A percentile compares a stretch with the other conserved stretches of the same genome.
Conservation (phyloP, 2,113 vertebrate species). For the Globicephala melas region DNA sequence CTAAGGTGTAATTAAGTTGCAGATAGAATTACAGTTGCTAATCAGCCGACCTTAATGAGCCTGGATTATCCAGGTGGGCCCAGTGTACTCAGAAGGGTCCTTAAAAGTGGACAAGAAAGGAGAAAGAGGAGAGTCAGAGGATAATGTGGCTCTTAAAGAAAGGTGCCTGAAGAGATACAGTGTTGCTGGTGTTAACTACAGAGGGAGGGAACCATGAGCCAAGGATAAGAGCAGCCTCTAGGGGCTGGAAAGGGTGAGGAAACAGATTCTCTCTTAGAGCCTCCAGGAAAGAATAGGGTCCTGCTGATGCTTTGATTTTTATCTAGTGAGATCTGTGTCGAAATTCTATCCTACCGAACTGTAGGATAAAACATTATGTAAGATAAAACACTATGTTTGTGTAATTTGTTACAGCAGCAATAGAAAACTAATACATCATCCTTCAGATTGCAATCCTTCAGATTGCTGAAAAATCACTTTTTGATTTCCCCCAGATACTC, state of each 20-base stretch:
- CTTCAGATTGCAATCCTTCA: background rate
- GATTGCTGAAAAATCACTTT: background rate
- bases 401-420: background rate
- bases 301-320: background rate
- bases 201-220: background rate
- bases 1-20: background rate
- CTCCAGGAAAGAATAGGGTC: background rate
- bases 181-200: background rate
- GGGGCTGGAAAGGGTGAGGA: background rate
- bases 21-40: background rate
- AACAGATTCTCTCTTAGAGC: background rate
- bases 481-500: background rate
- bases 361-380: background rate
- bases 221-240: background rate
- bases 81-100: background rate
- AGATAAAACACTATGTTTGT: background rate
- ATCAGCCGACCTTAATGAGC: background rate
- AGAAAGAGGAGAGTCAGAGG: background rate
- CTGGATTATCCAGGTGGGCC: background rate
- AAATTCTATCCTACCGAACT: background rate
- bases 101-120: background rate
- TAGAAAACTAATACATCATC: background rate
- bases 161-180: fast-evolving
- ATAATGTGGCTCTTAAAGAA: background rate
- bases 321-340: background rate